phyloP scores from a whole-genome alignment of 2,113 vertebrate species.

The Dunckerocampus dactyliophorus region DNA sequence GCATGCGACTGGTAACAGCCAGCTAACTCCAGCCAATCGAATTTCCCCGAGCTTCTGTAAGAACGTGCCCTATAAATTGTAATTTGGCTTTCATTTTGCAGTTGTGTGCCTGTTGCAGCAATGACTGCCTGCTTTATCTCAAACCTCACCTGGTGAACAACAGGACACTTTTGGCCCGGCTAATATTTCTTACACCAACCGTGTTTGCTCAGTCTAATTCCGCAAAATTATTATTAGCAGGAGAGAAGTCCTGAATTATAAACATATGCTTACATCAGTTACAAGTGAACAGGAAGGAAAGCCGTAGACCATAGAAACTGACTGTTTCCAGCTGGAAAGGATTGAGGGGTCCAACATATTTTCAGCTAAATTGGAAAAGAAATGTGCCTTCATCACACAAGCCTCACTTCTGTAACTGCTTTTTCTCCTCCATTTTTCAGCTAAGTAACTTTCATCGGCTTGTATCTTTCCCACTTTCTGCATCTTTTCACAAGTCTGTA shows the following conservation, averaged over 20 bases:
- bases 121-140: constrained; percentile 48
- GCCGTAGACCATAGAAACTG: constrained; percentile 61
- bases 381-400: constrained; percentile 53
- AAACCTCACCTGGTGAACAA: constrained; percentile 42
- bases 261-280: constrained; percentile 75
- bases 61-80: constrained; percentile 41
- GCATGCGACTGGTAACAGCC: constrained; percentile 21
- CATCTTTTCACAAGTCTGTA: constrained; percentile 46
- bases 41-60: constrained; percentile 38
- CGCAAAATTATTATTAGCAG: constrained; percentile 71
- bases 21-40: constrained; percentile 39
- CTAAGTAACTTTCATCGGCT: constrained; percentile 59
- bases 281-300: constrained; percentile 60
- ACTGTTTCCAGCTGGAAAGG: constrained; percentile 72
- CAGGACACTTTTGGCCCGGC: constrained; percentile 51
- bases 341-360: constrained; percentile 65
- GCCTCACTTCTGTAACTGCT: constrained; percentile 26
- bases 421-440: constrained; percentile 40
- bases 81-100: constrained; percentile 38
- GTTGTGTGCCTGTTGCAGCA: constrained; percentile 34
- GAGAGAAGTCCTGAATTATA: constrained; percentile 69
- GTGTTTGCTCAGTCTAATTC: constrained; percentile 68
- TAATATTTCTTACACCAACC: constrained; percentile 64
- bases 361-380: constrained; percentile 70
- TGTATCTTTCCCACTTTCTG: constrained; percentile 38